Percentiles rank a stretch among this genome's conserved stretches.
Conservation (phyloP, 2,888 invertebrate species). For the Pseudococcus viburni region DNA sequence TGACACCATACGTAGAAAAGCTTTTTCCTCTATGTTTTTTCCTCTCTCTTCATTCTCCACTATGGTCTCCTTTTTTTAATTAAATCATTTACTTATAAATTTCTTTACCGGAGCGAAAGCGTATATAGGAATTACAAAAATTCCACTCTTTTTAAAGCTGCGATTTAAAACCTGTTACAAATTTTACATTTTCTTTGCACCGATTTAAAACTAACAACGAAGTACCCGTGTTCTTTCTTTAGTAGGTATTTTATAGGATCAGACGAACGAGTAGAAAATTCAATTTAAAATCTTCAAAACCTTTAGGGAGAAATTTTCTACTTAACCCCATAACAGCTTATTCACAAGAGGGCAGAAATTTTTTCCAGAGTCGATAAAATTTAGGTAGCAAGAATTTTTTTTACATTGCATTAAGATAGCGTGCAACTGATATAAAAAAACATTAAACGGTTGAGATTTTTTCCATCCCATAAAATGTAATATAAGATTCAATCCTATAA, state of each 20-base stretch:
- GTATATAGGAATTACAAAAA: slow-evolving; percentile 23
- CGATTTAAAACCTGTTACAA: slow-evolving; percentile 4
- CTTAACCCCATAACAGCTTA: not conserved
- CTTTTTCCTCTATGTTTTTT: not conserved
- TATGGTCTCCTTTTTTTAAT: not conserved
- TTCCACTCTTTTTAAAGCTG: not conserved
- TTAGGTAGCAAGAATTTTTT: not conserved
- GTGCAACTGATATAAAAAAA: slow-evolving; percentile 28
- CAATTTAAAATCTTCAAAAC: slow-evolving; percentile 26
- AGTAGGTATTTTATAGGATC: not conserved
- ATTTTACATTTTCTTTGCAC: not conserved
- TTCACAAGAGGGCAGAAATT: not conserved
- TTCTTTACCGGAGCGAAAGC: not conserved
- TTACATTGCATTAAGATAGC: slow-evolving; percentile 43
- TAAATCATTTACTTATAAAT: slow-evolving; percentile 21
- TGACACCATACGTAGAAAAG: slow-evolving; percentile 27
- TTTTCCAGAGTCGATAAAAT: not conserved
- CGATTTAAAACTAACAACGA: not conserved
- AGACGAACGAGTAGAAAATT: not conserved
- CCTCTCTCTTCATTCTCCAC: not conserved
- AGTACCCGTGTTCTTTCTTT: not conserved
- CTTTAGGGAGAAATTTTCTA: not conserved
- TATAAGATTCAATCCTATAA: slow-evolving; percentile 54
- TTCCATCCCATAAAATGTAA: slow-evolving; percentile 55
- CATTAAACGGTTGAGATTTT: slow-evolving; percentile 54